Conservation (phyloP, 2,113 vertebrate species). For the Sula dactylatra region DNA sequence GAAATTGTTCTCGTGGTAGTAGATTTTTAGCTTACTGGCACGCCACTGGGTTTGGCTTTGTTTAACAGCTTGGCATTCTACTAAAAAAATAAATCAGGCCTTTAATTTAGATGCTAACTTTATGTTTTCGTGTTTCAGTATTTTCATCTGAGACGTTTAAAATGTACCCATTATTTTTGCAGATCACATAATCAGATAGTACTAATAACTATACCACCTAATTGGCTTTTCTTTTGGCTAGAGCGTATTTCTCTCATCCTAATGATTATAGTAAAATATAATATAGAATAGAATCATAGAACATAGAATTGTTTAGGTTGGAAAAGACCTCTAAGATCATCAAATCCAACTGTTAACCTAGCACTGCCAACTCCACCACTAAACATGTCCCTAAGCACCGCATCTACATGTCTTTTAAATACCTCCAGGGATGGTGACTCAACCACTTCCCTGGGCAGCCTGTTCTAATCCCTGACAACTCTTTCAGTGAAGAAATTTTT, state of each 20-base stretch:
- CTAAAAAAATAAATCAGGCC: neutral
- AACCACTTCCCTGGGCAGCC: no score
- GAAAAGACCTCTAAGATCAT: no score
- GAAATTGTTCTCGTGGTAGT: neutral
- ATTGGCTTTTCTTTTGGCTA: neutral
- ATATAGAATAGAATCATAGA: neutral
- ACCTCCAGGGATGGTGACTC: no score
- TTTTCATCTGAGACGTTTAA: neutral
- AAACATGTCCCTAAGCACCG: no score
- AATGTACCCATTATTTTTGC: neutral
- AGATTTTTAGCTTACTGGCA: neutral
- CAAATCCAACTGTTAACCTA: no score
- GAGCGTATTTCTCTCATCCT: neutral
- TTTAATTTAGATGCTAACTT: conserved; percentile 13
- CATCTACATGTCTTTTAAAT: no score
- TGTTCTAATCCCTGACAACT: no score
- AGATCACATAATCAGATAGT: conserved; percentile 23
- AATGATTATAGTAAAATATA: conserved; percentile 12
- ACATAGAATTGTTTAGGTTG: no score
- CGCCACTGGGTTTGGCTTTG: neutral
- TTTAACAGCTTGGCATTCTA: conserved; percentile 1
- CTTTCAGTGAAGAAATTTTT: no score
- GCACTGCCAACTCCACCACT: no score
- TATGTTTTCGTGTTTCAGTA: neutral
- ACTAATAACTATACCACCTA: neutral